Evolutionary conservation across 2,797 vertebrate species (phyloP).

Genomic region (Dermochelys coriacea): DNA sequence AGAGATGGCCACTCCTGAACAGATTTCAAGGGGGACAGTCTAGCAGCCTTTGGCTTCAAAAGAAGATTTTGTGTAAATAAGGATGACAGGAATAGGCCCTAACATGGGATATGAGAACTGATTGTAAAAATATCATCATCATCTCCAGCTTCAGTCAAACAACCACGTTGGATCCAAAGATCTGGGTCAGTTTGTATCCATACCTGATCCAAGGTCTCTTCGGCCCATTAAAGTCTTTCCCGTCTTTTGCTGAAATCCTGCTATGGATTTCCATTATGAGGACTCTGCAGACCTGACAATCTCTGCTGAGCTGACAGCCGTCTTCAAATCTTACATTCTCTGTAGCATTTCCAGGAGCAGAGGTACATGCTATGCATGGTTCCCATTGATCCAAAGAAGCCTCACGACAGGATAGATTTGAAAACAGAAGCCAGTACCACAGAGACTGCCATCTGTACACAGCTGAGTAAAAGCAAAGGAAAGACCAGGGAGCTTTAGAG

Average conservation of each 20-base stretch:
- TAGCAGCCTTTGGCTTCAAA: background rate
- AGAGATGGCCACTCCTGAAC: background rate
- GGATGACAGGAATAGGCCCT: background rate
- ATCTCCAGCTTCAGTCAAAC: background rate
- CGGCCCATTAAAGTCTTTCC: background rate
- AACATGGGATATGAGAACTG: background rate
- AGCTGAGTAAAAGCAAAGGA: conserved; percentile 20
- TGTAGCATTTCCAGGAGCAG: conserved; percentile 28
- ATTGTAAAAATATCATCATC: background rate
- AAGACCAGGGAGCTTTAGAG: conserved; percentile 3
- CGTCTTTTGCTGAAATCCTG: conserved; percentile 11
- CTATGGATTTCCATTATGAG: conserved; percentile 24
- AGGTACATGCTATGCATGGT: background rate
- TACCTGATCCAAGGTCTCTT: background rate
- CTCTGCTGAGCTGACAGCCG: background rate
- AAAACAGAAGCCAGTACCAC: background rate
- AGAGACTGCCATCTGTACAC: conserved; percentile 14
- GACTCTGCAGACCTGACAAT: background rate
- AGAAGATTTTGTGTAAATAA: background rate
- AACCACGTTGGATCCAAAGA: background rate
- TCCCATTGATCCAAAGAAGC: conserved; percentile 55
- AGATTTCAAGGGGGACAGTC: background rate
- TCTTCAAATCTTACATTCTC: conserved; percentile 12
- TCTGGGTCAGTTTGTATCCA: background rate
- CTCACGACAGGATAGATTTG: conserved; percentile 25